Evolutionary conservation across 2,888 invertebrate genomes (phyloP), one percentile per base, ranked within the genome.

Genomic region (Meiosimyza platycephala): DNA sequence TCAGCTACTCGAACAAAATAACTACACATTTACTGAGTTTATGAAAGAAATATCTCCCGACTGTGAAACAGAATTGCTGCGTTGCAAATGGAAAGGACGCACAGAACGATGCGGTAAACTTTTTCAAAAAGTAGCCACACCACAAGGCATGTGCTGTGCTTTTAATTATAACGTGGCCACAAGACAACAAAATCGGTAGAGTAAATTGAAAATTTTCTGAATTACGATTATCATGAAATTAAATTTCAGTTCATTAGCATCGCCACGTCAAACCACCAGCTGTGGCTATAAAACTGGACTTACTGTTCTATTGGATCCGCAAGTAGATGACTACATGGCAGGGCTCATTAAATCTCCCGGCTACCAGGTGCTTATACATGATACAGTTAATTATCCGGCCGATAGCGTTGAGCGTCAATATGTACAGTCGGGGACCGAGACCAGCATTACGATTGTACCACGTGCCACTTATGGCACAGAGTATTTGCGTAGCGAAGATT

Each of bases 271-370:
- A 9, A 89, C 90, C 0, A 89, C 90, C 0, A 90, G 91, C 0
- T 91, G 92, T 78, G 92, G 92, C 0, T 90, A 89, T 78, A 89
- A 90, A 79, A 91, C 90, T 0, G 92, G 91, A 0, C 84, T 93
- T 0, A 89, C 90, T 0, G 86, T 91, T 0, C 79, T 91, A 1
- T 71, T 93, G 1, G 87, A 90, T 74, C 88, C 89, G 0, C 79
- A 89, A 1, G 82, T 88, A 0, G 83, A 88, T 0, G 92, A 93
- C 80, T 92, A 92, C 81, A 89, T 90, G 79, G 90, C 90, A 16
- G 85, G 90, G 0, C 79, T 85, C 1, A 80, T 90, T 1, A 89
- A 90, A 3, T 89, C 90, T 0, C 86, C 88, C 51, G 93, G 93
- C 0, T 86, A 89, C 13, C 86, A 90, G 84, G 90, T 93, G 0